Base-by-base conservation (phyloP, 2,797 vertebrate genomes). In the Takifugu ocellatus region DNA sequence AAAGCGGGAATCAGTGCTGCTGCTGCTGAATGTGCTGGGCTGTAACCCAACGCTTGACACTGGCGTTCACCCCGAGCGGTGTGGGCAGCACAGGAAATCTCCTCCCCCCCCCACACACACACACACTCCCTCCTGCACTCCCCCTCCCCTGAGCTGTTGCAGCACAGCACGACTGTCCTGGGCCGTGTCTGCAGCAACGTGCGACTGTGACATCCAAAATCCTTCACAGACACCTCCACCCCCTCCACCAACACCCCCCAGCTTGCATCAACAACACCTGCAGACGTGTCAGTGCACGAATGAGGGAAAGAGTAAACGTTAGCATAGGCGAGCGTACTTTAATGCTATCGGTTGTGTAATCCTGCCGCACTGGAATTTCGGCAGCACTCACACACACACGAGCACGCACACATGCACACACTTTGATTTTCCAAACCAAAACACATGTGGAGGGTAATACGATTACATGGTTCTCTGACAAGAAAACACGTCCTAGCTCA, bases 31-130 rank as follows among this genome's bases (percentile, higher is more conserved):
- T 33, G 54, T 60, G 57, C 55, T 56, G 77, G 77, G 76, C 67
- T 81, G 87, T 81, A 88, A 90, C 84, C 75, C 74, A 80, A 88
- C 56, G 61, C 84, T 71, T 78, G 68, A 85, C 82, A 85, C 84
- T 43, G 64, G 63, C 33, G 59, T 79, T 88, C 77, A 84, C 83
- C 86, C 84, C 54, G 21, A 81, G 72, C 67, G 63, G 80, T 66
- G 42, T 64, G 77, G 81, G 70, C 65, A 85, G 74, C 82, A 84
- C 79, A 83, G 84, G 84, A 86, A 86, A 79, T 80, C 70, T 72
- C 66, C 68, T 6, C 51, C 52, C 54, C 48, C 55, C 31, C 49
- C 26, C 51, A 2, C 29, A 9, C 2, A 14, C 53, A 39, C 36
- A 39, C 42, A 6, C 21, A 11, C 47, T 1, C 1, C 29, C 49